A percentile compares a stretch with the other conserved stretches of the same genome.
These are phyloP conservation scores for Yponomeuta plumbellus DNA, from an alignment of 2,888 invertebrate genomes.

Conservation along the genomic window DNA sequence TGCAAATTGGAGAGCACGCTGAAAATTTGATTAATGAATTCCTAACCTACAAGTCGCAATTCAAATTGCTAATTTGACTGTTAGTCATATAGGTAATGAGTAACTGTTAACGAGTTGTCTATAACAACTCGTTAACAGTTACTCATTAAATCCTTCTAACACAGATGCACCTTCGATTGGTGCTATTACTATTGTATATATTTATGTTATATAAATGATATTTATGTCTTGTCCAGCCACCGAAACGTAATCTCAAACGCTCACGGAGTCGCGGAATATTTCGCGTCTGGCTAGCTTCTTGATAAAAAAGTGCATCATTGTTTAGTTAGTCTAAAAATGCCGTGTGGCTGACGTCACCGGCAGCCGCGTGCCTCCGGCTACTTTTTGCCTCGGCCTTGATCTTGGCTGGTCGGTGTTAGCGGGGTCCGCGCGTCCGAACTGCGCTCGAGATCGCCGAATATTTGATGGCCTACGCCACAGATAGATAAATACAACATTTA, in stretches of 20 bases:
- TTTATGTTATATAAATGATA: neutral
- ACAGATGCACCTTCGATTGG: no score
- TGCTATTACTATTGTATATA: no score
- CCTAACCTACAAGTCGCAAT: neutral
- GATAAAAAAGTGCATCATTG: constrained; percentile 16
- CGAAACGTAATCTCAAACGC: neutral
- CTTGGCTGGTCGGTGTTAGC: constrained; percentile 6
- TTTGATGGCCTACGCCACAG: neutral
- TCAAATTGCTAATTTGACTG: neutral
- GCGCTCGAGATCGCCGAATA: neutral
- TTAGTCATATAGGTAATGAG: neutral
- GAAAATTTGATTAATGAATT: no score
- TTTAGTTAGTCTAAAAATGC: constrained; percentile 33
- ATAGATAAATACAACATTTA: no score
- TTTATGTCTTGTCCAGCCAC: neutral
- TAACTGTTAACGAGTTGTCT: no score
- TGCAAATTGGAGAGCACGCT: neutral
- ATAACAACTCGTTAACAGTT: neutral
- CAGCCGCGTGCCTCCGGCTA: constrained; percentile 24
- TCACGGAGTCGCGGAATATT: neutral
- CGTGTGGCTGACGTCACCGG: constrained; percentile 35
- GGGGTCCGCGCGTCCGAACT: neutral
- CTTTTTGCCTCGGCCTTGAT: constrained; percentile 17
- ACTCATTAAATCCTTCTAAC: neutral
- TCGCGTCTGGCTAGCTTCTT: neutral